Base-by-base conservation (phyloP, 1,140 invertebrate species). In the Triops cancriformis region DNA sequence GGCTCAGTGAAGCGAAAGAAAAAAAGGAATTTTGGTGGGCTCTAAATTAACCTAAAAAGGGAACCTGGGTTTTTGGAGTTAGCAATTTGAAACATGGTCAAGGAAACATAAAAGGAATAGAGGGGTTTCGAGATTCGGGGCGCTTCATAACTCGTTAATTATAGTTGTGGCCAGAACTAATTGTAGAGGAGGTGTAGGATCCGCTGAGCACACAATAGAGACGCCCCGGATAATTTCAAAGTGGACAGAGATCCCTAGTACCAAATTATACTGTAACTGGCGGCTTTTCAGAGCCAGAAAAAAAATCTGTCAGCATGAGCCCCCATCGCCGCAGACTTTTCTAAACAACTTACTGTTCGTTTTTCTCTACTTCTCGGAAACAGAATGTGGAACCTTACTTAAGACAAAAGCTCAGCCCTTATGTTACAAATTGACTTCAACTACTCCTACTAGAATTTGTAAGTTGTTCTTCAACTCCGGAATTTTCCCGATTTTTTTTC, bases 111-210 rank as follows among this genome's bases (percentile, higher is more conserved):
- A 64, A 64, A 64, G 31, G 31, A 37, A 37, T 37, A 37, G 31
- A n/a, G 51, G n/a, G 51, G 51, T 64, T 23, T 23, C 23, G 51
- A 64, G 51, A 12, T 64, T 23, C 23, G 51, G 51, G 45, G 51
- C 31, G 51, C 51, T 64, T 64, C 51, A 64, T 64, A 64, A 64
- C 51, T 64, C 23, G 51, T 64, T 64, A 64, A 64, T 64, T 64
- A 64, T 64, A 64, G 51, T 64, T 64, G 51, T 64, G 51, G 51
- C 51, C 51, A 64, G 51, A 64, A 64, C 51, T 64, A 64, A 64
- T 64, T 64, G 51, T 64, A 64, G 51, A 9, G 51, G 51, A 64
- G 51, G 51, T 64, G 51, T 23, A 64, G 51, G 51, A 64, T 64
- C 51, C 51, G 7, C 51, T 64, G 51, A 14, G 51, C 51, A 64